Conservation (phyloP, 2,797 vertebrate species). For the Pelodytes ibericus region DNA sequence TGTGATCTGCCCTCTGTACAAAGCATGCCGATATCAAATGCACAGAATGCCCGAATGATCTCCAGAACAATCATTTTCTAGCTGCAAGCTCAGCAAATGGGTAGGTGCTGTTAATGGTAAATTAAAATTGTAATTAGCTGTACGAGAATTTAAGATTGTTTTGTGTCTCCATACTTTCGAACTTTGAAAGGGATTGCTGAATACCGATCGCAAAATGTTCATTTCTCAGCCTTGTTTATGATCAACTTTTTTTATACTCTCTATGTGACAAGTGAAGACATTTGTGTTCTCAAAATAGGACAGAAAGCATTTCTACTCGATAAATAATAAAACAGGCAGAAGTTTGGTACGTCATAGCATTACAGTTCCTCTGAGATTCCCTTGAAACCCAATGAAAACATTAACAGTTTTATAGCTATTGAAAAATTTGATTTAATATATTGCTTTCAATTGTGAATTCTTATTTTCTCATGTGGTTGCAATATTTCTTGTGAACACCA, state of each 20-base stretch:
- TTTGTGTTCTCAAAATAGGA: conserved; percentile 25
- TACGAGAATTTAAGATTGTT: too few relatives aligned
- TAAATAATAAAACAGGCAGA: conserved; percentile 47
- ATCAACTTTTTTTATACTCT: not conserved
- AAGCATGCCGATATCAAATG: too few relatives aligned
- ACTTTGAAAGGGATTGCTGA: too few relatives aligned
- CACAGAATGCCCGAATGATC: too few relatives aligned
- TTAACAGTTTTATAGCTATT: conserved; percentile 47
- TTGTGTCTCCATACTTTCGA: too few relatives aligned
- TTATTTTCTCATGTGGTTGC: conserved; percentile 52
- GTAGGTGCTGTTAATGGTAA: too few relatives aligned
- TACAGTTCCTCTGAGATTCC: conserved; percentile 35
- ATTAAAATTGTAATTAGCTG: too few relatives aligned
- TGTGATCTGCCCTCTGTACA: too few relatives aligned
- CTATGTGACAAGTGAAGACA: conserved; percentile 5
- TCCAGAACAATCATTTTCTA: too few relatives aligned
- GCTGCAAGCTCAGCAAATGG: too few relatives aligned
- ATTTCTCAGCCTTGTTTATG: not conserved
- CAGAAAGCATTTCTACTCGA: conserved; percentile 4
- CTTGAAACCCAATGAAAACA: conserved; percentile 44
- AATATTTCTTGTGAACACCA: conserved; percentile 52
- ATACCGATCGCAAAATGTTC: too few relatives aligned
- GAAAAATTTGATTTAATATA: conserved; percentile 54
- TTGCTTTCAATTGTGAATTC: conserved; percentile 47
- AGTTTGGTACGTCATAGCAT: conserved; percentile 22